phyloP scores from a whole-genome alignment of 2,797 vertebrate genomes.

The Acanthurus lineatus region DNA sequence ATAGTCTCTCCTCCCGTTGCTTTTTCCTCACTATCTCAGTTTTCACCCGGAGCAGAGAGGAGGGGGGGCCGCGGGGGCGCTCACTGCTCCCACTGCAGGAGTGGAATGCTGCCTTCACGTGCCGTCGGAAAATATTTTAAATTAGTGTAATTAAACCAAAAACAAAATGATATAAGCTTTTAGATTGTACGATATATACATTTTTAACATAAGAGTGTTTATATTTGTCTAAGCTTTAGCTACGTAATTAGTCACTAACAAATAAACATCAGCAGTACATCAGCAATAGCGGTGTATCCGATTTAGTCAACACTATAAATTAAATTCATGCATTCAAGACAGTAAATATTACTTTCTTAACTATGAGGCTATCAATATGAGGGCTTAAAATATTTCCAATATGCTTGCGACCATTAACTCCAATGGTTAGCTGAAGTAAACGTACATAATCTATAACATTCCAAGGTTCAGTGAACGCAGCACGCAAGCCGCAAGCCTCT shows the following conservation, averaged over 20 bases:
- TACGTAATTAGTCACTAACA: neutral
- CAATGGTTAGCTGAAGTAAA: neutral
- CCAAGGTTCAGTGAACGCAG: slow-evolving; percentile 31
- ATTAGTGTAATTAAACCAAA: fast-evolving
- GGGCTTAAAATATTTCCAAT: neutral
- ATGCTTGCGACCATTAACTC: neutral
- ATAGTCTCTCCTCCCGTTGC: slow-evolving; percentile 68
- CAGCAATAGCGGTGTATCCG: neutral
- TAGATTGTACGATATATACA: neutral
- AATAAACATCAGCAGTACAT: neutral
- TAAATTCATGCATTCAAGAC: neutral
- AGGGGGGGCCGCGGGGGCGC: slow-evolving; percentile 39
- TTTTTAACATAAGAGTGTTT: neutral
- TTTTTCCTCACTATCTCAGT: slow-evolving; percentile 76
- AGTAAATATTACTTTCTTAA: neutral
- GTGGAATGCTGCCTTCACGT: slow-evolving; percentile 56
- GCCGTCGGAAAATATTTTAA: neutral
- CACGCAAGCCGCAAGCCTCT: slow-evolving; percentile 15
- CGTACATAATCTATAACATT: fast-evolving
- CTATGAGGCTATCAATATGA: neutral
- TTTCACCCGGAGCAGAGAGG: slow-evolving; percentile 72
- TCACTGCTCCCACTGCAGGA: slow-evolving; percentile 32
- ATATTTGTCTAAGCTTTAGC: neutral
- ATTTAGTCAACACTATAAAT: neutral
- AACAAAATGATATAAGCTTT: neutral